Base-by-base conservation (phyloP, 1,140 invertebrate species). In the Cyclargus thomasi region DNA sequence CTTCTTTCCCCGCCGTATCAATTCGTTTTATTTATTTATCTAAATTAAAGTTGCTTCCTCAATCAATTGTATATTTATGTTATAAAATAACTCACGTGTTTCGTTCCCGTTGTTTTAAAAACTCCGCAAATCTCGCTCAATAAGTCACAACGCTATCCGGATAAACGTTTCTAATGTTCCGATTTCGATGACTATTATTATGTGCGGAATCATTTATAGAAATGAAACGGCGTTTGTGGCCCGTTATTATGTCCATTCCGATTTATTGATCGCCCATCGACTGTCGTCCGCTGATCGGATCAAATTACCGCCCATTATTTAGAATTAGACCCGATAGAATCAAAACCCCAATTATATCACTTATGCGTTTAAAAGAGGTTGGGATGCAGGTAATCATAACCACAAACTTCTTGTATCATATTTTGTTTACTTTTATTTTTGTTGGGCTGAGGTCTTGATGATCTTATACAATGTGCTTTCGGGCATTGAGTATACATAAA, bases 341-440 rank as follows among this genome's bases (percentile, higher is more conserved):
- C 81, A 76, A 76, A 75, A 90, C 85, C 87, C 78, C 80, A 88
- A 90, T 90, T 88, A 90, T 87, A 88, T 90, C 87, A 90, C 87
- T 90, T 90, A 90, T 88, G 81, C 86, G 87, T 88, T 90, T 88
- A 90, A 85, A 87, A 81, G 77, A 90, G 85, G 87, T 81, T 83
- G 87, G 82, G 82, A 82, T 86, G 74, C 73, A 80, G 74, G 72
- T 74, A 78, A 85, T 88, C 82, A 82, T 79, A 86, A 83, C 83
- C 72, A 78, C 78, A 59, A 59, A 59, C 17, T 20, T 20, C 36
- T 21, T 36, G 8, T 64, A 39, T 39, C n/a, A n/a, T 35, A 68
- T 29, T 66, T 55, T 66, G 23, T 39, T 64, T 70, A 53, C 64
- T 53, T 55, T 67, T 66, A 16, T n/a, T 53, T 55, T 67, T 66